phyloP scores from a whole-genome alignment of 2,113 vertebrate genomes.

The Menura novaehollandiae region DNA sequence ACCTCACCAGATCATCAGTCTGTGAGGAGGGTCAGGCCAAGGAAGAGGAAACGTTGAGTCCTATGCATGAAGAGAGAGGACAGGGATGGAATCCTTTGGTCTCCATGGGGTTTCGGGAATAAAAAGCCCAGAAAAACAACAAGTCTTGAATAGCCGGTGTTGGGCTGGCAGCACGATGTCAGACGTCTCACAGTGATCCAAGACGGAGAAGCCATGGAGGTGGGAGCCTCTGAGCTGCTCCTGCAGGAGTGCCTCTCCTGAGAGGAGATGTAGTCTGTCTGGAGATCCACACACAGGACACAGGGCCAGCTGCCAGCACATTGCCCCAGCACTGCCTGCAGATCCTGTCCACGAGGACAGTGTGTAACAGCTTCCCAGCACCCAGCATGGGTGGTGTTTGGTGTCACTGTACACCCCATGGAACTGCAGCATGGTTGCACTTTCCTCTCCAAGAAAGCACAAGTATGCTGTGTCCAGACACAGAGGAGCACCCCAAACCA shows the following conservation, averaged over 20 bases:
- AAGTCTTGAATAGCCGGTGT: neutral
- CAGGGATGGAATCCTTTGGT: neutral
- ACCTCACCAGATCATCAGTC: neutral
- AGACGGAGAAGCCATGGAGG: neutral
- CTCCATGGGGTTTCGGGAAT: neutral
- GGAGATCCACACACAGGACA: neutral
- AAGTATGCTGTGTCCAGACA: neutral
- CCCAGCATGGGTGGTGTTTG: neutral
- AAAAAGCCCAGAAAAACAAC: neutral
- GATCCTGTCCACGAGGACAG: neutral
- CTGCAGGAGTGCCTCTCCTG: neutral
- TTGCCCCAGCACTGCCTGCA: neutral
- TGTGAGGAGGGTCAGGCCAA: neutral
- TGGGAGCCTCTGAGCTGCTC: neutral
- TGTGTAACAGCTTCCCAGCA: neutral
- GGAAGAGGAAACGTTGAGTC: neutral
- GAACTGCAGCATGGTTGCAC: neutral
- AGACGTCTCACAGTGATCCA: neutral
- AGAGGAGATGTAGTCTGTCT: neutral
- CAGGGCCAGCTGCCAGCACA: neutral
- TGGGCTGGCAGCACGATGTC: neutral
- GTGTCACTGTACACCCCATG: neutral
- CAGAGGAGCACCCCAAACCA: neutral
- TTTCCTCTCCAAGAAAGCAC: neutral
- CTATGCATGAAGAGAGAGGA: rapidly evolving